phyloP scores from a whole-genome alignment of 1,140 invertebrate genomes.

The Himalopsyche phryganea region DNA sequence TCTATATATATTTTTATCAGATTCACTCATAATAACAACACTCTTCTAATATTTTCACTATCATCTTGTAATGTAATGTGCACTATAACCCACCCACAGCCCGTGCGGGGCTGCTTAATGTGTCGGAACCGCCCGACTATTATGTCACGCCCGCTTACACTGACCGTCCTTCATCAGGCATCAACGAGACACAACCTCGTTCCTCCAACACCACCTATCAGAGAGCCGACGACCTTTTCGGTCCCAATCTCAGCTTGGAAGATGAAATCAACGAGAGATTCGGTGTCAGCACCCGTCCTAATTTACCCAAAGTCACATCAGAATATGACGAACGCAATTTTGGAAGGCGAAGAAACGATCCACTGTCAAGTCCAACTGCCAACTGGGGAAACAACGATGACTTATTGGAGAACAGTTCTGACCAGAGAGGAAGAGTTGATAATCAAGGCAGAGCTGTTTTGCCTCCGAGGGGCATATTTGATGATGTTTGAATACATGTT shows the following conservation, averaged over 20 bases:
- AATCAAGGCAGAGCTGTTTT: constrained; percentile 55
- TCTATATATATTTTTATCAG: background rate
- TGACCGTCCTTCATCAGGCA: constrained; percentile 39
- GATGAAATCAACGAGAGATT: constrained; percentile 61
- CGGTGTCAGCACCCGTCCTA: constrained; percentile 56
- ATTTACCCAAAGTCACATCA: constrained; percentile 37
- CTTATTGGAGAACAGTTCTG: constrained; percentile 37
- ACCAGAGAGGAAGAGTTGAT: constrained; percentile 48
- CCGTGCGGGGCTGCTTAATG: constrained; percentile 51
- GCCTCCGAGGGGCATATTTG: constrained; percentile 77
- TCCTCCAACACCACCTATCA: constrained; percentile 34
- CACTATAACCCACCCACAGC: constrained; percentile 39
- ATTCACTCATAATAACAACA: background rate
- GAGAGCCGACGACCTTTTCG: constrained; percentile 30
- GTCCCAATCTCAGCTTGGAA: constrained; percentile 43
- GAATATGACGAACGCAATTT: background rate
- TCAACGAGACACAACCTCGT: constrained; percentile 41
- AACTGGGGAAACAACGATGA: constrained; percentile 41
- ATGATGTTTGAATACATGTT: constrained; percentile 63
- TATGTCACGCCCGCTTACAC: constrained; percentile 46
- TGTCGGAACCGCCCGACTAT: constrained; percentile 50
- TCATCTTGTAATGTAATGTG: constrained; percentile 19
- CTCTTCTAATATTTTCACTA: constrained; percentile 1
- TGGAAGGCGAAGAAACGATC: background rate
- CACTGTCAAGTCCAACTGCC: constrained; percentile 18